Base-by-base conservation (phyloP, 2,797 vertebrate species). In the Notolabrus celidotus region DNA sequence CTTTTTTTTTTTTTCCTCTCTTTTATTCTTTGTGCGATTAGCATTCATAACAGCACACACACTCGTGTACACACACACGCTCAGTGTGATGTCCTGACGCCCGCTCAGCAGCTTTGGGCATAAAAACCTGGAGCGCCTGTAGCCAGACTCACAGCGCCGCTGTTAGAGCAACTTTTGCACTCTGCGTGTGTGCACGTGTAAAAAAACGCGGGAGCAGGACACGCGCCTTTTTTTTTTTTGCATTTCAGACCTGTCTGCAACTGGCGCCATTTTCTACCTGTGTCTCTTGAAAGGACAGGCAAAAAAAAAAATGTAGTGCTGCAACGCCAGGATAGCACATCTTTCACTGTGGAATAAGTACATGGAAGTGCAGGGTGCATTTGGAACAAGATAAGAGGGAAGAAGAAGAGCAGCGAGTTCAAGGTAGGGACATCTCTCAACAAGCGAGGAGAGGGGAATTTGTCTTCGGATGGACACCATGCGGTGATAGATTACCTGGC, bases 111-210 rank as follows among this genome's bases (percentile, higher is more conserved):
- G 55, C 83, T 59, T 47, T 34, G 61, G 59, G 60, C 73, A 71
- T 73, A 78, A 78, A 79, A 73, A n/a, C 79, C 78, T 60, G 63
- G 57, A 86, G 74, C 8, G 55, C 74, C 72, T 14, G 5, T 7
- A 43, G 67, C 56, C 71, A 67, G 33, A 53, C 56, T 67, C 19
- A 20, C 68, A 52, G 0, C 51, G 22, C 75, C 34, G 8, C 79
- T 69, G 77, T 74, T 65, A 33, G 67, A 76, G 64, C 63, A 80
- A 78, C 82, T 77, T 84, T 85, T 61, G 60, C 50, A 58, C 59
- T 36, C 20, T 33, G 62, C 15, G n/a, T 70, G 68, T 59, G 66
- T 54, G 56, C 19, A 8, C 43, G 53, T 38, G 45, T 29, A 36
- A 78, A 31, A 54, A 36, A 61, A 79, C 73, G 60, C 74, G 53